These are phyloP conservation scores for Platyscelio sp. DNA, from an alignment of 2,888 invertebrate genomes.

Conservation along the genomic window DNA sequence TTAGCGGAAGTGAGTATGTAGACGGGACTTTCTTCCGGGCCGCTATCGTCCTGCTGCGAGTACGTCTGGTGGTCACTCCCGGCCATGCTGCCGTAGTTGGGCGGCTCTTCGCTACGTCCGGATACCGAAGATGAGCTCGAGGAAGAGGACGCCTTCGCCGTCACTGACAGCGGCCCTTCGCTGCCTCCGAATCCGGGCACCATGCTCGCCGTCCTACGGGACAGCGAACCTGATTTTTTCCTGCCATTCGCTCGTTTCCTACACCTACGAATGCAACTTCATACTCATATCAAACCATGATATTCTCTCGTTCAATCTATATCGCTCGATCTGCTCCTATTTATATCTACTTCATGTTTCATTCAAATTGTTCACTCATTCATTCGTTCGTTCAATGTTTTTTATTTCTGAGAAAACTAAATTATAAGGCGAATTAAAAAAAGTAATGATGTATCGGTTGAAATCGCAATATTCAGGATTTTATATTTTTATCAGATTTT, in stretches of 20 bases:
- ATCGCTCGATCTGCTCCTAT: conserved; percentile 43
- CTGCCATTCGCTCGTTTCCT: conserved; percentile 83
- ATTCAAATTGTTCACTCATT: too few relatives aligned
- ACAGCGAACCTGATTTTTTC: conserved; percentile 83
- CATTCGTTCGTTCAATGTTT: too few relatives aligned
- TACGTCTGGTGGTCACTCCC: conserved; percentile 83
- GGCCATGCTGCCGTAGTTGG: conserved; percentile 79
- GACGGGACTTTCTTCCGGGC: conserved; percentile 83
- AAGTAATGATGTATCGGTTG: too few relatives aligned
- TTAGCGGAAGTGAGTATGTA: conserved; percentile 84
- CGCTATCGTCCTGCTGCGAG: conserved; percentile 83
- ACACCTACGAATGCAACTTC: conserved; percentile 81
- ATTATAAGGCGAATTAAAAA: too few relatives aligned
- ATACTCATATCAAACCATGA: conserved; percentile 76
- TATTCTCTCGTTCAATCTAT: conserved; percentile 14
- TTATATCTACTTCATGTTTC: too few relatives aligned
- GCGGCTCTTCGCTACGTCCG: conserved; percentile 83
- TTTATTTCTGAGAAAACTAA: too few relatives aligned
- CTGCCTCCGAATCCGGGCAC: conserved; percentile 79
- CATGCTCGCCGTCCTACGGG: conserved; percentile 83
- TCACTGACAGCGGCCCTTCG: conserved; percentile 75
- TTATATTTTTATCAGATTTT: too few relatives aligned
- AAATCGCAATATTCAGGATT: too few relatives aligned
- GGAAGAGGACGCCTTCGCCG: conserved; percentile 80
- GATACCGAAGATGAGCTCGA: conserved; percentile 84